Conservation (phyloP, 2,113 vertebrate species). For the Sceloporus tristichus region DNA sequence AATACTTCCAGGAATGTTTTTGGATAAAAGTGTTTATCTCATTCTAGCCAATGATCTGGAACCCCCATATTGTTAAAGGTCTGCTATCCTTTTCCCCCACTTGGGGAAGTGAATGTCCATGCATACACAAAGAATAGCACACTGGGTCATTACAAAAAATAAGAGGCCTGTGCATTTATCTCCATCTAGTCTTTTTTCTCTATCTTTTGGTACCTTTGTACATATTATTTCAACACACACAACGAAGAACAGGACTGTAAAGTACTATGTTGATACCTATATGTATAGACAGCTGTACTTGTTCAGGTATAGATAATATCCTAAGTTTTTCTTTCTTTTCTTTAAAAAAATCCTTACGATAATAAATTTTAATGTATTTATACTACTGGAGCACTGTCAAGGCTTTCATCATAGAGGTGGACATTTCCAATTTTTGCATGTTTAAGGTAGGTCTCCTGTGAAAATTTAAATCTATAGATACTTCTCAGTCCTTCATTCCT, state of each 20-base stretch:
- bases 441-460: background rate
- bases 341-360: background rate
- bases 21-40: background rate
- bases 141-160: background rate
- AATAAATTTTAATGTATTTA: background rate
- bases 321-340: background rate
- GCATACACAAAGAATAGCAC: background rate
- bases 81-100: background rate
- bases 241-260: background rate
- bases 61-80: background rate
- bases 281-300: background rate
- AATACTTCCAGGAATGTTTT: background rate
- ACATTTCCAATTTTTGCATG: background rate
- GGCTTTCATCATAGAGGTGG: background rate
- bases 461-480: background rate
- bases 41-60: background rate
- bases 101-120: too few relatives aligned
- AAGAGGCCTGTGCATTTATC: background rate
- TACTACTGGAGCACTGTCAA: background rate
- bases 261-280: background rate
- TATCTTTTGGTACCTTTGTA: too few relatives aligned
- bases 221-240: background rate
- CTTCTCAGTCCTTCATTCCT: background rate
- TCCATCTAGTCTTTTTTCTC: too few relatives aligned
- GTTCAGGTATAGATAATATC: background rate